Evolutionary conservation across 2,113 vertebrate genomes (phyloP).

Genomic region (Rhinolophus sinicus): DNA sequence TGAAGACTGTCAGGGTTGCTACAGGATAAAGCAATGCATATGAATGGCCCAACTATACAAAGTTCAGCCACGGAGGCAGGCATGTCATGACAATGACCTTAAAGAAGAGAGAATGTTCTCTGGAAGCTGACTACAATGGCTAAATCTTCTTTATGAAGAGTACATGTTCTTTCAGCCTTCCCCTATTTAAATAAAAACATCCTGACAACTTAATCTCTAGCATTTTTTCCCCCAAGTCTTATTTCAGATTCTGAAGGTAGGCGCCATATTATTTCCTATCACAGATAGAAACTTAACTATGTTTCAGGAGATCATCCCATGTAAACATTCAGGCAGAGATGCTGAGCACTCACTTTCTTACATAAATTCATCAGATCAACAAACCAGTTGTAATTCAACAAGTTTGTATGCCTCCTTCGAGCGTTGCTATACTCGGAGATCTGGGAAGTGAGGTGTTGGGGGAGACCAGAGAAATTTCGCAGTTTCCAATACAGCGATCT

Average conservation of each 20-base stretch:
- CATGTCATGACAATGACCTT: neutral
- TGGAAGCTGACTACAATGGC: neutral
- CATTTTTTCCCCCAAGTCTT: neutral
- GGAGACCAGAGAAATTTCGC: neutral
- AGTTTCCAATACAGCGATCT: fast-evolving
- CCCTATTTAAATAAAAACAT: slow-evolving; percentile 32
- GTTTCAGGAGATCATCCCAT: neutral
- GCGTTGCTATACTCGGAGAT: neutral
- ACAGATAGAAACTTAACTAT: neutral
- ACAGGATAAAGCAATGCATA: neutral
- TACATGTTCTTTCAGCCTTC: neutral
- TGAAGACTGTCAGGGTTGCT: neutral
- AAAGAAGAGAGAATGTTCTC: neutral
- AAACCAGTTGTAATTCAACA: neutral
- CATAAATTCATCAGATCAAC: neutral
- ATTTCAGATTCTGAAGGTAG: slow-evolving; percentile 52
- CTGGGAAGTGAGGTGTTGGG: neutral
- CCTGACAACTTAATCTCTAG: slow-evolving; percentile 49
- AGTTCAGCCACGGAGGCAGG: neutral
- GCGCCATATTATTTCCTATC: neutral
- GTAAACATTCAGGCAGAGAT: neutral
- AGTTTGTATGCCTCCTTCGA: neutral
- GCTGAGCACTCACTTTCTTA: neutral
- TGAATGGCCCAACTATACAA: neutral
- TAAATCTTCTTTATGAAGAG: slow-evolving; percentile 43